Evolutionary conservation across 1,140 invertebrate genomes (phyloP), one percentile per base, ranked within the genome.

Genomic region (Zaprionus africanus): DNA sequence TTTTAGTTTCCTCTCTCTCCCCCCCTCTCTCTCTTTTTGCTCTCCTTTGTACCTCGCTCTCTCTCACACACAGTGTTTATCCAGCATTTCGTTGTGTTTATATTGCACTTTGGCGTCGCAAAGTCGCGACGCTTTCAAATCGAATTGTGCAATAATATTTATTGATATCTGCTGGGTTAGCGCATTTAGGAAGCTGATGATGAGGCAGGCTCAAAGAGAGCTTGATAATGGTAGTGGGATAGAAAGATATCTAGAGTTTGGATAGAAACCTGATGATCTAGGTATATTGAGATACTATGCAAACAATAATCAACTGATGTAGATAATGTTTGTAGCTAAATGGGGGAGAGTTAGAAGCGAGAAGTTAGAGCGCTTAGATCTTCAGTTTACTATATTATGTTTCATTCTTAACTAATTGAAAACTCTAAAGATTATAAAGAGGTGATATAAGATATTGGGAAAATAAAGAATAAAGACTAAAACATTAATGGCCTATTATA

Each of bases 31-130:
- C 26, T 41, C 57, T 22, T 56, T 60, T 11, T 41, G 28, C 13
- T 6, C 12, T 9, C 12, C 7, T n/a, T 11, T 58, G 36, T n/a
- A 1, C 4, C 46, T 49, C 4, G 4, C 46, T 6, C 31, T 31
- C 36, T 34, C 36, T 34, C 31, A 22, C 34, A 15, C 38, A 4
- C 38, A n/a, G 41, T 82, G 63, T 82, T 87, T 82, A 61, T 79
- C 19, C 71, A 68, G 54, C 75, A 69, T 57, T 86, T 76, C 41
- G 53, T 74, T 70, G 43, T 86, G 70, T 80, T 87, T 87, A 72
- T 61, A 43, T 79, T 73, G 67, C 64, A 73, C 76, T 79, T 74
- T 46, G 67, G 49, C 81, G 68, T 59, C 67, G 36, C 36, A 54
- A 70, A 83, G 68, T 72, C 65, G 56, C 74, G 62, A 60, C 69